These are phyloP conservation scores for Oscheius sp. DNA, from an alignment of 2,888 invertebrate genomes.

Conservation along the genomic window DNA sequence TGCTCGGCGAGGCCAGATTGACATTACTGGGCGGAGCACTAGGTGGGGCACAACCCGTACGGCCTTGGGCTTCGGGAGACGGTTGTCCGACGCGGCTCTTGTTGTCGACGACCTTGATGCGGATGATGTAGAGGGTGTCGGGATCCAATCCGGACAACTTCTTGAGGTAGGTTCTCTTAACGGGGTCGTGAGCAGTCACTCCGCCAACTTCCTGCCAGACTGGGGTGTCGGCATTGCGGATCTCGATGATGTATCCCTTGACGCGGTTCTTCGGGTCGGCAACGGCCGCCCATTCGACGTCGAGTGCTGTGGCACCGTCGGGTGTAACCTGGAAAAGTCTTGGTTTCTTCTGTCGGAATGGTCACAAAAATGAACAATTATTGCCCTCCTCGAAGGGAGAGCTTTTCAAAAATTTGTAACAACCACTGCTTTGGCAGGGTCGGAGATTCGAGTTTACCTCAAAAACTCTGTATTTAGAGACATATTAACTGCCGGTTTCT, in stretches of 20 bases:
- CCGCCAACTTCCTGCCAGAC: constrained; percentile 71
- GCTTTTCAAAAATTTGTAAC: too few species aligned
- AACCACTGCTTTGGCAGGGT: too few species aligned
- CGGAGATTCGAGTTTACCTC: too few species aligned
- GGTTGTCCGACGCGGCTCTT: constrained; percentile 65
- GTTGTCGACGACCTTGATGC: constrained; percentile 74
- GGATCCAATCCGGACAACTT: constrained; percentile 74
- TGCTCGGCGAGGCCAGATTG: constrained; percentile 63
- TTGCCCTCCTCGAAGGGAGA: background rate
- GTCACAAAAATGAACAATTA: too few species aligned
- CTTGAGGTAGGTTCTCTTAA: constrained; percentile 69
- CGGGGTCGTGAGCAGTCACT: constrained; percentile 65
- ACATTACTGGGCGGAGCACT: constrained; percentile 71
- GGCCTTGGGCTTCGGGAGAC: constrained; percentile 72
- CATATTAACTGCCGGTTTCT: too few species aligned
- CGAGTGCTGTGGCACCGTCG: constrained; percentile 68
- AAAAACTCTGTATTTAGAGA: too few species aligned
- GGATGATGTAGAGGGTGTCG: constrained; percentile 75
- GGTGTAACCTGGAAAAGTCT: constrained; percentile 54
- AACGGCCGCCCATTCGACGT: constrained; percentile 72
- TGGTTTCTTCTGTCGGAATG: too few species aligned
- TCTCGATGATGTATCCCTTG: constrained; percentile 72
- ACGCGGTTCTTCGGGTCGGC: constrained; percentile 68
- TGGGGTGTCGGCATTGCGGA: constrained; percentile 65
- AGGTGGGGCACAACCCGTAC: constrained; percentile 73